Base-by-base conservation (phyloP, 2,113 vertebrate genomes). In the Platysternon megacephalum region DNA sequence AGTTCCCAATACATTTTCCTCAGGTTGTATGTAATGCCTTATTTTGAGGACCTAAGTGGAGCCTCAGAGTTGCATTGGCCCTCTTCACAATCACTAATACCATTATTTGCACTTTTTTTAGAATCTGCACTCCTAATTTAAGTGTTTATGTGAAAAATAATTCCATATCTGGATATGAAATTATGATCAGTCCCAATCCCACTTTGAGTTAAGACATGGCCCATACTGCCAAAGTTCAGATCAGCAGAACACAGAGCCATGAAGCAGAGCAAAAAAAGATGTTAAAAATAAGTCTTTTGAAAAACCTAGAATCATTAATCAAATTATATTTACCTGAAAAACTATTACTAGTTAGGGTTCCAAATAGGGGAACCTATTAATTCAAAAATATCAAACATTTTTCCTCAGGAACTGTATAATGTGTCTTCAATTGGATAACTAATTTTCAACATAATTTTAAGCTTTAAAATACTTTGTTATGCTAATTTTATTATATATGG, bases 191-290 rank as follows among this genome's bases (percentile, higher is more conserved):
- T 51, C 79, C 85, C 28, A 82, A 46, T 42, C 61, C 0, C 0
- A 35, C 88, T 81, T 49, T 55, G 21, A 84, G 32, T 10, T 82
- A 86, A 78, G 5, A 76, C 42, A 26, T 76, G 72, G 39, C 19
- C 56, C 32, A 29, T 53, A 82, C 80, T 82, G 24, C 39, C 84
- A 80, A 93, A 89, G 80, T 91, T 79, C 78, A 86, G 49, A 68
- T 58, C 84, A 85, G 13, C 16, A 53, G 11, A 84, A 22, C 22
- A 79, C 5, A 21, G 39, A 55, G 19, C 56, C 94, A 94, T 79
- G 87, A 95, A 93, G 82, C 48, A 93, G 95, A 87, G 53, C 58
- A 90, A 83, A 44, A 88, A 89, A 90, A 87, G 10, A 55, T 26
- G 58, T 90, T 94, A 19, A 42, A 42, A 92, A 84, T 22, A 29